phyloP scores from a whole-genome alignment of 2,888 invertebrate species.

The Zhuqinia jingwanae region DNA sequence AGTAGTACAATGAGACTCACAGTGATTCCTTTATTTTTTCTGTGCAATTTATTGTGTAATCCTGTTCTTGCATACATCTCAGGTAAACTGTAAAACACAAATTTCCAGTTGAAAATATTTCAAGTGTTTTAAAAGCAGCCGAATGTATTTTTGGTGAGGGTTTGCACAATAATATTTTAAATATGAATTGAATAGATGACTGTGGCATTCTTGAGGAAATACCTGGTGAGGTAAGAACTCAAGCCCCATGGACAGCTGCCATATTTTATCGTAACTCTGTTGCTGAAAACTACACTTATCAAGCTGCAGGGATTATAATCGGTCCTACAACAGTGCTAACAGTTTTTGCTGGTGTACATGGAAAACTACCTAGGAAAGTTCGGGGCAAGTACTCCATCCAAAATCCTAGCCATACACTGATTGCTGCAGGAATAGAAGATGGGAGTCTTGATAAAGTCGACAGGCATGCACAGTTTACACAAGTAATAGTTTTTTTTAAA shows the following conservation, averaged over 20 bases:
- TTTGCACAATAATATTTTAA: no score
- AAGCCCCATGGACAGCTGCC: constrained; percentile 73
- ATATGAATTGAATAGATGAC: constrained; percentile 59
- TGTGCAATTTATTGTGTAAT: not conserved
- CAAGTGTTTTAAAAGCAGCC: not conserved
- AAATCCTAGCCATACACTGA: constrained; percentile 58
- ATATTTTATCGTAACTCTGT: constrained; percentile 67
- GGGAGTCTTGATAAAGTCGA: constrained; percentile 68
- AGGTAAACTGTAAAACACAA: constrained; percentile 42
- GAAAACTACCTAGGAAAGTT: constrained; percentile 68
- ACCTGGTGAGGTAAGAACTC: constrained; percentile 67
- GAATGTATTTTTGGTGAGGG: not conserved
- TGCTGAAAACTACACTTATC: constrained; percentile 60
- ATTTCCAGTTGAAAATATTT: not conserved
- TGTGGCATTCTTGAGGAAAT: constrained; percentile 68
- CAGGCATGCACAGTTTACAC: constrained; percentile 67
- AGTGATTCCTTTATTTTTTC: constrained; percentile 4
- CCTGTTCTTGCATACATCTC: constrained; percentile 15
- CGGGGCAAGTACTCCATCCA: constrained; percentile 64
- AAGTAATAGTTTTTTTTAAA: constrained; percentile 63
- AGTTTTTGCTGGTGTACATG: constrained; percentile 73
- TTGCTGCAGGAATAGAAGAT: constrained; percentile 71
- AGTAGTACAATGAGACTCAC: not conserved
- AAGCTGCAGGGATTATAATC: constrained; percentile 71
- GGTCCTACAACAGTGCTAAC: constrained; percentile 71